phyloP scores from a whole-genome alignment of 2,888 invertebrate species.

The Hecatera dysodea region DNA sequence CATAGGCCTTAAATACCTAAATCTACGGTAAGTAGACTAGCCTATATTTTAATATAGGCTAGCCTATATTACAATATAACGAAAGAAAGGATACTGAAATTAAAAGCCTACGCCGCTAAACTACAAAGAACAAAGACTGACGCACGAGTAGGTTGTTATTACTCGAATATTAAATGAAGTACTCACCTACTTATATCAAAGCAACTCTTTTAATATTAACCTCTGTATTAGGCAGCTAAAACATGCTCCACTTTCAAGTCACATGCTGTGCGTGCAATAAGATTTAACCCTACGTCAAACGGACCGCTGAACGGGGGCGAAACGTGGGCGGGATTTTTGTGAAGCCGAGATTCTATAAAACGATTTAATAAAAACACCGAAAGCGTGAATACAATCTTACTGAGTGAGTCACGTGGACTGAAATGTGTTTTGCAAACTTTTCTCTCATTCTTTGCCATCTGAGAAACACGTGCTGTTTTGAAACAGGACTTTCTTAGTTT shows the following conservation, averaged over 20 bases:
- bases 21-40: neutral
- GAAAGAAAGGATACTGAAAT: neutral
- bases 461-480: slow-evolving; percentile 46
- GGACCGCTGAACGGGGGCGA: slow-evolving; percentile 10
- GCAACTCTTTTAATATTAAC: neutral
- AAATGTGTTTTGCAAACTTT: slow-evolving; percentile 59
- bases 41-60: no score
- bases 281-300: slow-evolving; percentile 35
- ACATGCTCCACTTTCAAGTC: slow-evolving; percentile 23
- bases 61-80: no score
- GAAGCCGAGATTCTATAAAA: slow-evolving; percentile 25
- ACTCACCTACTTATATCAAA: neutral
- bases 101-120: neutral
- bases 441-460: slow-evolving; percentile 51
- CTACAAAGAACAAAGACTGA: neutral
- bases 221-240: neutral
- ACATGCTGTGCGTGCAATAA: slow-evolving; percentile 22
- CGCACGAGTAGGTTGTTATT: neutral
- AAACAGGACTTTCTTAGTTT: slow-evolving; percentile 36
- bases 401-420: slow-evolving; percentile 42
- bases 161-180: slow-evolving; percentile 7
- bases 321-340: slow-evolving; percentile 39
- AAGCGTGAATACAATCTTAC: slow-evolving; percentile 29
- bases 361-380: slow-evolving; percentile 43
- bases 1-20: neutral